Evolutionary conservation across 2,797 vertebrate species (phyloP).

Genomic region (Esox masquinongy): DNA sequence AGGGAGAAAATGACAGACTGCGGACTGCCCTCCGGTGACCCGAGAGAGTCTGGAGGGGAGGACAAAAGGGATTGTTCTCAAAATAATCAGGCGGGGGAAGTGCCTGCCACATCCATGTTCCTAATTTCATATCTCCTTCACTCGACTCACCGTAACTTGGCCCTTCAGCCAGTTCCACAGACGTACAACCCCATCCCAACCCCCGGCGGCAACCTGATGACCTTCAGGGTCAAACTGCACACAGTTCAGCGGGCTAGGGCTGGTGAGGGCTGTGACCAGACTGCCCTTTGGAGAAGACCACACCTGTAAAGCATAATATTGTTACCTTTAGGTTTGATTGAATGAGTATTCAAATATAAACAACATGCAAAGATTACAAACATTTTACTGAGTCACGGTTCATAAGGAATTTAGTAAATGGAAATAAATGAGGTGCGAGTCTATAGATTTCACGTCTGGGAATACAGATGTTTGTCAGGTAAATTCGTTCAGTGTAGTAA

Average conservation of each 20-base stretch:
- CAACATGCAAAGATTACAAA: too few relatives aligned
- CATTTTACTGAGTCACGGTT: too few relatives aligned
- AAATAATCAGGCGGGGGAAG: not conserved
- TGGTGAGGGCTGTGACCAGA: constrained; percentile 51
- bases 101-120: not conserved
- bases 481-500: not conserved
- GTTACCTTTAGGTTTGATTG: not conserved
- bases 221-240: constrained; percentile 78
- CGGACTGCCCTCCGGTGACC: constrained; percentile 76
- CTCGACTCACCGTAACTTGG: constrained; percentile 54
- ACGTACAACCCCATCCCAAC: constrained; percentile 78
- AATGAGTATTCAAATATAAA: not conserved
- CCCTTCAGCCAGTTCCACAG: constrained; percentile 77
- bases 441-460: too few relatives aligned
- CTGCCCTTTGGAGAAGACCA: constrained; percentile 69
- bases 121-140: not conserved
- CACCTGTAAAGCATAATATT: constrained; percentile 58
- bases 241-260: constrained; percentile 80
- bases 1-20: constrained; percentile 75
- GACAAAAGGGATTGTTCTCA: not conserved
- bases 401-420: too few relatives aligned
- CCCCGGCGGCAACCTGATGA: constrained; percentile 76
- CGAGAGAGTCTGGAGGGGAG: constrained; percentile 67
- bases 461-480: too few relatives aligned
- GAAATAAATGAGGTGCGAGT: not conserved